Evolutionary conservation across 1,140 invertebrate genomes (phyloP).

Genomic region (fruit fly (Drosophila melanogaster)): DNA sequence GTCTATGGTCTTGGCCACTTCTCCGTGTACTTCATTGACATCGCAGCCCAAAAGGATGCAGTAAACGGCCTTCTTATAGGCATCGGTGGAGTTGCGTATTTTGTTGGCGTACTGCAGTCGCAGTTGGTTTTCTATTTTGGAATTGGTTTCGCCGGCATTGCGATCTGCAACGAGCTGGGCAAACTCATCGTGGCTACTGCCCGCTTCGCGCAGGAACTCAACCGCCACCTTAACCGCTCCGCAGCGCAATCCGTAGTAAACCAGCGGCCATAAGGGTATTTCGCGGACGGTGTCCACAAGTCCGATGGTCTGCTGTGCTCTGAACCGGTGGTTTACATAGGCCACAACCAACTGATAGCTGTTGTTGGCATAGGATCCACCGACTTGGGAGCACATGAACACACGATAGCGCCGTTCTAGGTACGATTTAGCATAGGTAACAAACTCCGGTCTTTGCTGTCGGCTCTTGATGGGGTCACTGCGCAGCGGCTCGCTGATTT

Average conservation of each 20-base stretch:
- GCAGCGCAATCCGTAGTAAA: constrained; percentile 96
- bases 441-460: constrained; percentile 88
- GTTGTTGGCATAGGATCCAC: constrained; percentile 92
- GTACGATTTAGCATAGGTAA: constrained; percentile 92
- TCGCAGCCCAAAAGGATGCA: constrained; percentile 95
- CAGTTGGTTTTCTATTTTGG: constrained; percentile 89
- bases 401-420: constrained; percentile 93
- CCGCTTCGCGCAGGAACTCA: constrained; percentile 90
- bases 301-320: constrained; percentile 85
- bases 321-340: constrained; percentile 90
- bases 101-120: constrained; percentile 91
- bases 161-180: constrained; percentile 86
- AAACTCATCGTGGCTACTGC: constrained; percentile 85
- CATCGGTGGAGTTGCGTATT: constrained; percentile 91
- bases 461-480: constrained; percentile 90
- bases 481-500: constrained; percentile 84
- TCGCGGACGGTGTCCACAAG: constrained; percentile 92
- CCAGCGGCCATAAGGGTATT: constrained; percentile 91
- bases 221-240: constrained; percentile 94
- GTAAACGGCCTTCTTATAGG: constrained; percentile 92
- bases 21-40: constrained; percentile 92
- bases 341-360: constrained; percentile 93
- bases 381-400: constrained; percentile 94
- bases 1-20: constrained; percentile 96
- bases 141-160: constrained; percentile 85